phyloP scores from a whole-genome alignment of 1,140 invertebrate genomes.

The Drosophila serrata region DNA sequence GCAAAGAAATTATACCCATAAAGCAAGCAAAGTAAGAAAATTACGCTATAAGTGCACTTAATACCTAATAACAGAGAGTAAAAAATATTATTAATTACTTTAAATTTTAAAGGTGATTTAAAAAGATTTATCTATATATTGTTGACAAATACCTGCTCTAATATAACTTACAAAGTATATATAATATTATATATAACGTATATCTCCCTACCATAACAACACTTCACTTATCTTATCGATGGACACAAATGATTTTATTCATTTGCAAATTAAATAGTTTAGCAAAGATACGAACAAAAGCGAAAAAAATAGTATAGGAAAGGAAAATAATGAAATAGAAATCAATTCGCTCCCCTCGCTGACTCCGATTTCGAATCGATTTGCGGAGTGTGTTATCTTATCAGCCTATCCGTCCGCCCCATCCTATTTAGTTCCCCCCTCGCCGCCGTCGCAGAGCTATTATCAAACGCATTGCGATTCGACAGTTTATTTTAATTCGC shows the following conservation, averaged over 20 bases:
- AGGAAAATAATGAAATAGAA: neutral
- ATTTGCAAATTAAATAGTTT: slow-evolving; percentile 17
- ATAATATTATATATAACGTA: neutral
- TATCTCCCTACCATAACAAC: neutral
- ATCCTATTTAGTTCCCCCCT: neutral
- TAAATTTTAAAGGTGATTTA: neutral
- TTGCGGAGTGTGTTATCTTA: slow-evolving; percentile 59
- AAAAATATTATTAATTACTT: neutral
- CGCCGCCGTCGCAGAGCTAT: slow-evolving; percentile 1
- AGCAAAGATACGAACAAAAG: slow-evolving; percentile 1
- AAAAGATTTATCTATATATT: neutral
- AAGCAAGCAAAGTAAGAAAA: neutral
- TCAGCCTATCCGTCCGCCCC: slow-evolving; percentile 34
- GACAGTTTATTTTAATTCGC: slow-evolving; percentile 57
- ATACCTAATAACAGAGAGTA: neutral
- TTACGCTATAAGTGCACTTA: too few relatives aligned
- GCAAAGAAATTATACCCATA: neutral
- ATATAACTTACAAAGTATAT: neutral
- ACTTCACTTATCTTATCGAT: slow-evolving; percentile 35
- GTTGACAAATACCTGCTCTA: neutral
- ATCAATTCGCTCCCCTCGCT: slow-evolving; percentile 11
- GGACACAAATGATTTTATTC: slow-evolving; percentile 17
- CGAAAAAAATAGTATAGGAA: neutral
- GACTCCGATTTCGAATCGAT: slow-evolving; percentile 41
- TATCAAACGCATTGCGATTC: slow-evolving; percentile 52